Evolutionary conservation across 2,113 vertebrate species (phyloP).

Genomic region (Melanostigma gelatinosum): DNA sequence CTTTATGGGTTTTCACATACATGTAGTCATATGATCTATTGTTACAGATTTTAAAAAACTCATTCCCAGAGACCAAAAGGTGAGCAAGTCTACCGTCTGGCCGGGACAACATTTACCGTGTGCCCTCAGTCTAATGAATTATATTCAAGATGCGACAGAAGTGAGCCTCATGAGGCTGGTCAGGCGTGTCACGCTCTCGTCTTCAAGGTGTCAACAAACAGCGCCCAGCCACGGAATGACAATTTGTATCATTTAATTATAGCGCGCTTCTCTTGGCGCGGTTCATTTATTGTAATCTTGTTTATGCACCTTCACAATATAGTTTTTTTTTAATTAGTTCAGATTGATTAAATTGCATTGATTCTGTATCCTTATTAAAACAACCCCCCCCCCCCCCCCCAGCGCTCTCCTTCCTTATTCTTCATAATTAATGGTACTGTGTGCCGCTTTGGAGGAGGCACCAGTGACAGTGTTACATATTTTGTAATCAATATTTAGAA

Average conservation of each 20-base stretch:
- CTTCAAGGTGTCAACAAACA: conserved; percentile 68
- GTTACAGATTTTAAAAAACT: neutral
- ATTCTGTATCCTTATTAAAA: conserved; percentile 82
- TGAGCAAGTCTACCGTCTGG: neutral
- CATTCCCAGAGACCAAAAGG: neutral
- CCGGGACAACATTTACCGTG: neutral
- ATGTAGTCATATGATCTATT: neutral
- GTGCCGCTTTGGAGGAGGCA: conserved; percentile 34
- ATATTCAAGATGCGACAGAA: conserved; percentile 41
- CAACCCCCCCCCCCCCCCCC: conserved; percentile 55
- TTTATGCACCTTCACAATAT: conserved; percentile 81
- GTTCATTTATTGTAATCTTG: conserved; percentile 84
- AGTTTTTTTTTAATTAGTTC: conserved; percentile 80
- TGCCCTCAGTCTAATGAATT: conserved; percentile 42
- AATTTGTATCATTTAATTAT: conserved; percentile 84
- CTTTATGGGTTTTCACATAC: neutral
- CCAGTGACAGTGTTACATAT: conserved; percentile 52
- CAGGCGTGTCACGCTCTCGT: conserved; percentile 50
- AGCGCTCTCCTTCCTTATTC: conserved; percentile 71
- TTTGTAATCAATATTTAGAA: conserved; percentile 66
- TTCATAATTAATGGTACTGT: conserved; percentile 78
- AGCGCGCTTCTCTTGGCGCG: conserved; percentile 67
- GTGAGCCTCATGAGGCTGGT: conserved; percentile 38
- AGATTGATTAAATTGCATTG: conserved; percentile 82
- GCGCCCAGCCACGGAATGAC: conserved; percentile 69